phyloP scores from a whole-genome alignment of 2,113 vertebrate genomes.

The Hemichromis elongatus region DNA sequence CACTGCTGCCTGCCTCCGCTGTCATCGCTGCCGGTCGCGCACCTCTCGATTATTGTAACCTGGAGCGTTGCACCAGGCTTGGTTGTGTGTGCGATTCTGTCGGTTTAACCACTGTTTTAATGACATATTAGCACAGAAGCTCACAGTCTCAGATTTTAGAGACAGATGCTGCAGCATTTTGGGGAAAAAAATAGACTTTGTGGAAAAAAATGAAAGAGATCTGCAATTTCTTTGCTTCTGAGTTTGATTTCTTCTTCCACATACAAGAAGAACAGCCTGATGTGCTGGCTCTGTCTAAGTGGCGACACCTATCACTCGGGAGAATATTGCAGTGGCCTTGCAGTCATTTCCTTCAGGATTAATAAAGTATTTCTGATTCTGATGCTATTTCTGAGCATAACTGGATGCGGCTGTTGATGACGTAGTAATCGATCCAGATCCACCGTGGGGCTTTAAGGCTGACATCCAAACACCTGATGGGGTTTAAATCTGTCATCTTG shows the following conservation, averaged over 20 bases:
- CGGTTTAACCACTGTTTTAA: background rate
- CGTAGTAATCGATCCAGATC: background rate
- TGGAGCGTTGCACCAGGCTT: background rate
- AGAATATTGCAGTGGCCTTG: background rate
- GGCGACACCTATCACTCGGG: background rate
- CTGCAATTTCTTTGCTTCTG: background rate
- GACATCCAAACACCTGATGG: background rate
- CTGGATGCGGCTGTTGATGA: background rate
- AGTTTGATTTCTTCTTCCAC: background rate
- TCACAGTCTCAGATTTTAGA: background rate
- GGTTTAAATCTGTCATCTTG: background rate
- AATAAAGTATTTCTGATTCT: too few relatives aligned
- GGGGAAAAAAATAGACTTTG: background rate
- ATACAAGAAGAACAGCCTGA: background rate
- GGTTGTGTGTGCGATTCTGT: background rate
- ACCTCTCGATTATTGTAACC: background rate
- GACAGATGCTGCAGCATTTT: background rate
- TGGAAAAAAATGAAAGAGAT: background rate
- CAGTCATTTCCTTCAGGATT: too few relatives aligned
- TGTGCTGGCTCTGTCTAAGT: background rate
- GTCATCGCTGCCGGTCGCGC: rapidly evolving
- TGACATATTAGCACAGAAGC: background rate
- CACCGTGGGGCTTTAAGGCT: background rate
- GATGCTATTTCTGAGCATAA: too few relatives aligned
- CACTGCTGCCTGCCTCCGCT: too few relatives aligned